phyloP scores from a whole-genome alignment of 2,797 vertebrate species.

The Sebastes cheni region DNA sequence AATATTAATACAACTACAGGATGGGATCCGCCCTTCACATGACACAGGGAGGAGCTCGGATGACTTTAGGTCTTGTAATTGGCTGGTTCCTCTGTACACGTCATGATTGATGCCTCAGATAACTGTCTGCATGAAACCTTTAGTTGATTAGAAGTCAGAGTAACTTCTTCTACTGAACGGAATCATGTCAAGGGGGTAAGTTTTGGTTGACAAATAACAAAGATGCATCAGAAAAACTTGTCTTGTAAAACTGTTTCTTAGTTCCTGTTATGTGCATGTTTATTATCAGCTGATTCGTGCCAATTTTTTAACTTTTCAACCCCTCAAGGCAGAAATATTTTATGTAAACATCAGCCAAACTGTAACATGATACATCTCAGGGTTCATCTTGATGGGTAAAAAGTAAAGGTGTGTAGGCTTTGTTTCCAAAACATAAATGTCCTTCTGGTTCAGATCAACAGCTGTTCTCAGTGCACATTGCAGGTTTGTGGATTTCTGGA shows the following conservation, averaged over 20 bases:
- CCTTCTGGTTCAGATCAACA: background rate
- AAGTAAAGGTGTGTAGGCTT: background rate
- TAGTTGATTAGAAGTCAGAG: background rate
- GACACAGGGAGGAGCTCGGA: background rate
- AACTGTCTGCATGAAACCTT: background rate
- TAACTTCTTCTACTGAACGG: background rate
- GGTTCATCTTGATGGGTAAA: background rate
- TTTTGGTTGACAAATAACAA: fast-evolving
- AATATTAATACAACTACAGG: background rate
- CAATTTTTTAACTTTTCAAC: background rate
- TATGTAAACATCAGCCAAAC: background rate
- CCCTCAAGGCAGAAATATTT: background rate
- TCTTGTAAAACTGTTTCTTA: background rate
- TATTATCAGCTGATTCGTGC: background rate
- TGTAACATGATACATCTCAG: background rate
- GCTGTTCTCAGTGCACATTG: background rate
- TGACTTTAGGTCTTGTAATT: slow-evolving; percentile 19
- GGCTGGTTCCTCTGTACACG: background rate
- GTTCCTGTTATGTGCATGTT: background rate
- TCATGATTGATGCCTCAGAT: slow-evolving; percentile 34
- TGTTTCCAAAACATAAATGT: background rate
- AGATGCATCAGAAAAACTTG: fast-evolving
- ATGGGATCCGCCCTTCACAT: background rate
- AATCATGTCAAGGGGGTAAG: slow-evolving; percentile 69
- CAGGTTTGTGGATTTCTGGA: background rate